phyloP scores from a whole-genome alignment of 2,888 invertebrate species.

The Philaethria dido region DNA sequence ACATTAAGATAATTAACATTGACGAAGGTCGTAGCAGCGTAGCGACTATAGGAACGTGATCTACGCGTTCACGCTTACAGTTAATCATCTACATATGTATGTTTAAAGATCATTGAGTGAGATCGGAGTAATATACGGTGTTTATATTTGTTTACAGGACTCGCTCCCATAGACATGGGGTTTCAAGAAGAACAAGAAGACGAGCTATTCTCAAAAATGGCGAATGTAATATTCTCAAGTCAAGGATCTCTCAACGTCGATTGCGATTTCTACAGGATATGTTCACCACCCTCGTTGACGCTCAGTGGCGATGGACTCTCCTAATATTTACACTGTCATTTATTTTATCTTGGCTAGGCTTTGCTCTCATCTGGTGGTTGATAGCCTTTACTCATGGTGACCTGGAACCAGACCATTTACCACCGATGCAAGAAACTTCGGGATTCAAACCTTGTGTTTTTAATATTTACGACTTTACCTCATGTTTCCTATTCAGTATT shows the following conservation, averaged over 20 bases:
- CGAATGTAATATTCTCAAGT: slow-evolving; percentile 97
- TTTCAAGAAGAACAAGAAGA: slow-evolving; percentile 88
- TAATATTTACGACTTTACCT: slow-evolving; percentile 91
- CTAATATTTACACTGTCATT: slow-evolving; percentile 93
- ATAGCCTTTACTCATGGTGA: slow-evolving; percentile 95
- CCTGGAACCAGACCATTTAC: slow-evolving; percentile 85
- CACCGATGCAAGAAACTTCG: slow-evolving; percentile 73
- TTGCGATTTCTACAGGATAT: slow-evolving; percentile 91
- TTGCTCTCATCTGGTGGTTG: slow-evolving; percentile 94
- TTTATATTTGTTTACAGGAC: slow-evolving; percentile 82
- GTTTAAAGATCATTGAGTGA: slow-evolving; percentile 56
- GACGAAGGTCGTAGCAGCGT: slow-evolving; percentile 65
- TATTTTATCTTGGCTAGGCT: slow-evolving; percentile 92
- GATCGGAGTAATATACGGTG: slow-evolving; percentile 54
- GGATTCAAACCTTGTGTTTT: slow-evolving; percentile 92
- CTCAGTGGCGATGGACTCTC: slow-evolving; percentile 96
- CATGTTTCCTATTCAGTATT: slow-evolving; percentile 95
- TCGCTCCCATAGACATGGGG: slow-evolving; percentile 87
- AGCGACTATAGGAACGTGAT: slow-evolving; percentile 64
- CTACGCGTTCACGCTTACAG: slow-evolving; percentile 67
- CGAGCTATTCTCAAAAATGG: slow-evolving; percentile 97
- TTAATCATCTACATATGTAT: slow-evolving; percentile 49
- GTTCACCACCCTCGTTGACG: slow-evolving; percentile 95
- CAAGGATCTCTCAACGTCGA: slow-evolving; percentile 91
- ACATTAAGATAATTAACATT: slow-evolving; percentile 73